Evolutionary conservation across 1,140 invertebrate species (phyloP), one percentile per base, ranked within the genome.

Genomic region (Procambarus clarkii): DNA sequence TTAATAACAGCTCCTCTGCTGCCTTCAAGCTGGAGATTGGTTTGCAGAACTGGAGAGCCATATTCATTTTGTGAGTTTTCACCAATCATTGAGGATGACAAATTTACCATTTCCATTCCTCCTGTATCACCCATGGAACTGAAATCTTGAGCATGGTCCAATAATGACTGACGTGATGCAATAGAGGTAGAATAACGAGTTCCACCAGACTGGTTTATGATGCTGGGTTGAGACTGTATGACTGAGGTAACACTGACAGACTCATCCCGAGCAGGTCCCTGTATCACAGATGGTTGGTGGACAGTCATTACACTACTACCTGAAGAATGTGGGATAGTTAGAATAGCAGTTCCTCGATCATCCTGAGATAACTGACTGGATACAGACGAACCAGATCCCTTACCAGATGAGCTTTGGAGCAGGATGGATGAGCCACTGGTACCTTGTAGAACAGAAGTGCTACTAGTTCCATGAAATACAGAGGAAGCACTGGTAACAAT

Each of bases 261-360:
- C 9, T 91, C 88, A 4, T 91, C 88, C 44, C 88, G 71, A 3
- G 81, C 77, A 46, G 88, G 88, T 79, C 88, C 88, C n/a, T 91
- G 88, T 48, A 91, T 91, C 45, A 91, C 88, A 9, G 88, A 91
- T 82, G 88, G 88, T 46, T 90, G 88, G 54, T 90, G 88, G 79
- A 90, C 81, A 44, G 82, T 91, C 15, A 91, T 34, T 21, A 91
- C 83, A 69, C 45, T 85, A 44, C 45, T 58, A 34, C 34, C 45
- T 50, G 88, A 71, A 24, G 88, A 85, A 18, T 91, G 82, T 46
- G 88, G 88, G 44, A 91, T 79, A 8, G 82, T 79, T 18, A 91
- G 76, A 21, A 84, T 82, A 8, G 86, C 46, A 78, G 82, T 85
- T n/a, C 82, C 76, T 18, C 34, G 71, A 85, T 8, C 64, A 24